These are phyloP conservation scores for Dascillus cervinus DNA, from an alignment of 2,888 invertebrate species.

Conservation along the genomic window DNA sequence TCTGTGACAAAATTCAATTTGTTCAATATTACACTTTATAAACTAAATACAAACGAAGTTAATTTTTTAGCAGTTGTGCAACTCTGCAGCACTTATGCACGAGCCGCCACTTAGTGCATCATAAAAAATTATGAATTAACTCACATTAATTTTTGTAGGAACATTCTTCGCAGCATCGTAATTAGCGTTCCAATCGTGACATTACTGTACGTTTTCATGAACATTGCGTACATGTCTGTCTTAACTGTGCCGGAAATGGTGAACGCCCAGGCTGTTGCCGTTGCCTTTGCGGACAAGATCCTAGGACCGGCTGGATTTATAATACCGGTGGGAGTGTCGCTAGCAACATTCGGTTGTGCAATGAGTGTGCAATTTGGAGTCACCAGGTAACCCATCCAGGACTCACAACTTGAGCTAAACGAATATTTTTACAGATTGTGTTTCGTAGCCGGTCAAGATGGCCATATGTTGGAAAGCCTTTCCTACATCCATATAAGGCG, in stretches of 20 bases:
- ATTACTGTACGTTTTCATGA: conserved; percentile 72
- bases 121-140: conserved; percentile 2
- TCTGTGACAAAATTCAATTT: too few species aligned
- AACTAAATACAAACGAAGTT: too few species aligned
- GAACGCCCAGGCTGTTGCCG: conserved; percentile 69
- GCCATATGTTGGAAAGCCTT: conserved; percentile 70
- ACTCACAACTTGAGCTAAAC: too few species aligned
- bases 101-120: too few species aligned
- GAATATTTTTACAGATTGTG: conserved; percentile 53
- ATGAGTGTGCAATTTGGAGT: conserved; percentile 72
- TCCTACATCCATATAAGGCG: conserved; percentile 69
- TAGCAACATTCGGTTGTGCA: conserved; percentile 73
- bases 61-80: too few species aligned
- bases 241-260: conserved; percentile 65
- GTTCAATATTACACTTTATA: too few species aligned
- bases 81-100: too few species aligned
- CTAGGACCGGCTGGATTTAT: conserved; percentile 58
- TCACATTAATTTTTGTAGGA: conserved; percentile 46
- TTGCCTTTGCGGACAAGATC: conserved; percentile 60
- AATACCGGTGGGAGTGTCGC: conserved; percentile 68
- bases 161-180: conserved; percentile 70
- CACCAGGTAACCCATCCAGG: conserved; percentile 46
- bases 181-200: conserved; percentile 79
- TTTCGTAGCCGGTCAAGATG: conserved; percentile 73
- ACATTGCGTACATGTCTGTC: conserved; percentile 80